These are phyloP conservation scores for Polypterus bichir DNA, from an alignment of 2,113 vertebrate genomes.

Conservation along the genomic window DNA sequence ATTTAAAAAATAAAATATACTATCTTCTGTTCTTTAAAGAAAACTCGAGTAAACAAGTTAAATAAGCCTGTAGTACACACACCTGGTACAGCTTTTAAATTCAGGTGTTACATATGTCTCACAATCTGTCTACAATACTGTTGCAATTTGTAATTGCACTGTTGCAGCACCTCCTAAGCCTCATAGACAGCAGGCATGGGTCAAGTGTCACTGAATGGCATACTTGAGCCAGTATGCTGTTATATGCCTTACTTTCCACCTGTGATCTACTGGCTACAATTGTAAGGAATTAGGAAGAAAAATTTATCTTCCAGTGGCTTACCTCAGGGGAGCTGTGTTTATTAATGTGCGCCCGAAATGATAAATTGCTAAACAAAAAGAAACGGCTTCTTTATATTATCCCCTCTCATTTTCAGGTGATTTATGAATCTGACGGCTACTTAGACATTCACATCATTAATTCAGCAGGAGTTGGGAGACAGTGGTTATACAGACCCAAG, in stretches of 20 bases:
- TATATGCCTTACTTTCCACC: conserved; percentile 38
- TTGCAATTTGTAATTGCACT: neutral
- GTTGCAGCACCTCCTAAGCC: neutral
- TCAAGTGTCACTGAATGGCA: conserved; percentile 1
- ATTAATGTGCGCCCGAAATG: conserved; percentile 70
- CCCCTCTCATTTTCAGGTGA: conserved; percentile 82
- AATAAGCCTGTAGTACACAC: no score
- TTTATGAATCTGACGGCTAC: conserved; percentile 80
- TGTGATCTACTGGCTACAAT: conserved; percentile 51
- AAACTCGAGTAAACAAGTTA: no score
- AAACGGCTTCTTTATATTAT: conserved; percentile 63
- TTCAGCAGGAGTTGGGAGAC: conserved; percentile 59
- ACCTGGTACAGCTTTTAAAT: no score
- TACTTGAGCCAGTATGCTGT: conserved; percentile 24
- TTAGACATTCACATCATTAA: conserved; percentile 77
- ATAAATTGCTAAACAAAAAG: conserved; percentile 72
- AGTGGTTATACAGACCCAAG: conserved; percentile 41
- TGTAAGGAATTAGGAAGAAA: conserved; percentile 67
- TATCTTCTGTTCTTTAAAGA: no score
- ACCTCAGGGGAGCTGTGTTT: conserved; percentile 68
- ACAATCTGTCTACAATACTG: no score
- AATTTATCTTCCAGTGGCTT: conserved; percentile 57
- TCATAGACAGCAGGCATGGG: conserved; percentile 9
- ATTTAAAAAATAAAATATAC: no score
- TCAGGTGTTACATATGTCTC: no score